A percentile compares a stretch with the other conserved stretches of the same genome.
phyloP scores from a whole-genome alignment of 1,140 invertebrate species.

The Druon quercuslanigerum region DNA sequence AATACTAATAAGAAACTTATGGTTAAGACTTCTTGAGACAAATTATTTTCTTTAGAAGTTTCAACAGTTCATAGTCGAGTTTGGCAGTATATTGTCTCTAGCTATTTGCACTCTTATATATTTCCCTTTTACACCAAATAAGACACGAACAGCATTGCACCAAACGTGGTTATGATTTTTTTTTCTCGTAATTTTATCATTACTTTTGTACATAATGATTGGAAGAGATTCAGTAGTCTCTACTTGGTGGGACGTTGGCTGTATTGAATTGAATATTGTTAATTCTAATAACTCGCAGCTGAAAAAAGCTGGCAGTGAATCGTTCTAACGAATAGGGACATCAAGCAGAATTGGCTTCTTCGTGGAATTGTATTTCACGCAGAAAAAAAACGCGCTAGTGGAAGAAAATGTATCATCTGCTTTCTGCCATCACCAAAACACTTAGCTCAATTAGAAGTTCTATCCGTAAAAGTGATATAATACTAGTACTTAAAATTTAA shows the following conservation, averaged over 20 bases:
- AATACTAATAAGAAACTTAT: slow-evolving; percentile 73
- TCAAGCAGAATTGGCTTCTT: slow-evolving; percentile 36
- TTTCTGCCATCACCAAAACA: slow-evolving; percentile 50
- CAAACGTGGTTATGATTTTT: slow-evolving; percentile 31
- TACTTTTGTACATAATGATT: slow-evolving; percentile 41
- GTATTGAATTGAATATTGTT: background rate
- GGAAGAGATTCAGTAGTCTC: slow-evolving; percentile 59
- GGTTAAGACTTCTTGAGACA: slow-evolving; percentile 62
- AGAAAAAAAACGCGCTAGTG: slow-evolving; percentile 41
- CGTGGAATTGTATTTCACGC: slow-evolving; percentile 36
- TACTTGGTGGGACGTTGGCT: slow-evolving; percentile 41
- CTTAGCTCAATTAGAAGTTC: slow-evolving; percentile 43
- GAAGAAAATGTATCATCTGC: slow-evolving; percentile 45
- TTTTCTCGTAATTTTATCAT: slow-evolving; percentile 30
- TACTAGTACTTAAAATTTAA: slow-evolving; percentile 49
- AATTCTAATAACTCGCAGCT: background rate
- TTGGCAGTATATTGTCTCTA: slow-evolving; percentile 76
- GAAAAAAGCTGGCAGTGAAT: slow-evolving; percentile 20
- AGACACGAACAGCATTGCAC: slow-evolving; percentile 13
- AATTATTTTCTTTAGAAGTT: slow-evolving; percentile 62
- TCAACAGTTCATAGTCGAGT: slow-evolving; percentile 70
- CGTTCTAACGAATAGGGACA: slow-evolving; percentile 51
- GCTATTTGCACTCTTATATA: slow-evolving; percentile 69
- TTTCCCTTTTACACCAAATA: slow-evolving; percentile 34
- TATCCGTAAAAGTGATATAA: slow-evolving; percentile 51